Evolutionary conservation across 2,888 invertebrate genomes (phyloP).

Genomic region (Nomada fucata): DNA sequence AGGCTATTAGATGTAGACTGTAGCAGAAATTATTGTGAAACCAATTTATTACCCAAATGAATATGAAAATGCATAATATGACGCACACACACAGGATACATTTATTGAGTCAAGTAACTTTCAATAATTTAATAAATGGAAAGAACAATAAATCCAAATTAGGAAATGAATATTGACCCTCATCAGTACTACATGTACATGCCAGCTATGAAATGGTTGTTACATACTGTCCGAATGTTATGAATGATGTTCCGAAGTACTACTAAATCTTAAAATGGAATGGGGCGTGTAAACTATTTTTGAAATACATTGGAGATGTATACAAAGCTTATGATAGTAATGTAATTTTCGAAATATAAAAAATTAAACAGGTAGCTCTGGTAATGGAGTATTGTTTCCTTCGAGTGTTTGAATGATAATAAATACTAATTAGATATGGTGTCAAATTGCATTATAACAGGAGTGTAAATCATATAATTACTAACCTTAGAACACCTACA

Average conservation of each 20-base stretch:
- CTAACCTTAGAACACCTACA: constrained; percentile 59
- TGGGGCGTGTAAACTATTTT: constrained; percentile 5
- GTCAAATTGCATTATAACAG: constrained; percentile 38
- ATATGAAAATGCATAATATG: constrained; percentile 19
- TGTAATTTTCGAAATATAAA: constrained; percentile 17
- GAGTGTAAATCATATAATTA: constrained; percentile 48
- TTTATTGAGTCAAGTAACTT: constrained; percentile 12
- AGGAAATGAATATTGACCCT: constrained; percentile 38
- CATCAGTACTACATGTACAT: constrained; percentile 52
- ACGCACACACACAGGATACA: constrained; percentile 19
- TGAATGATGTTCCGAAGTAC: constrained; percentile 39
- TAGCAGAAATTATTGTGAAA: constrained; percentile 17
- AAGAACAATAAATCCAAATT: constrained; percentile 24
- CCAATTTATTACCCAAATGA: constrained; percentile 15
- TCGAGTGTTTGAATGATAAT: constrained; percentile 24
- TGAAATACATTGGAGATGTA: constrained; percentile 24
- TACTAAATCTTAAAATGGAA: constrained; percentile 24
- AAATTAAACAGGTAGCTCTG: constrained; percentile 16
- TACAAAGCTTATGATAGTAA: constrained; percentile 4
- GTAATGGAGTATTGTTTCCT: constrained; percentile 34
- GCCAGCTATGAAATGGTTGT: constrained; percentile 29
- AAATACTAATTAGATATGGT: constrained; percentile 33
- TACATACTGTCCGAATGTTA: constrained; percentile 38
- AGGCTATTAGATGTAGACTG: neutral
- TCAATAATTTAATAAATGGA: constrained; percentile 9